These are phyloP conservation scores for Oxyura jamaicensis DNA, from an alignment of 2,113 vertebrate genomes.

Conservation along the genomic window DNA sequence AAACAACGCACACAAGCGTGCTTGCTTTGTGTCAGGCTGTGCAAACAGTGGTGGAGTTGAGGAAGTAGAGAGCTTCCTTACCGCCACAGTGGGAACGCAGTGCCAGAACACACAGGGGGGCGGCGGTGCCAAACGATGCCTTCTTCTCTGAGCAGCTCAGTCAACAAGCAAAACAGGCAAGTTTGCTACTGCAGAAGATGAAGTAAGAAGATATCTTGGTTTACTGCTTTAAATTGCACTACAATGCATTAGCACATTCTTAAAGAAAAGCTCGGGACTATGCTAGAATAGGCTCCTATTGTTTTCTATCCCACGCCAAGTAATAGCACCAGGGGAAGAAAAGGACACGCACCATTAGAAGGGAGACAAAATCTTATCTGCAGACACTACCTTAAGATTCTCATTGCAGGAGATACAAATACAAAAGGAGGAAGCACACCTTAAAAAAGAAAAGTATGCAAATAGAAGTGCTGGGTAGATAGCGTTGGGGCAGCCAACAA, in stretches of 20 bases:
- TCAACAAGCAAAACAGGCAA: neutral
- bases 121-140: neutral
- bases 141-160: neutral
- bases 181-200: neutral
- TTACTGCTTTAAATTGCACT: neutral
- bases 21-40: neutral
- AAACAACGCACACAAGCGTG: neutral
- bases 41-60: neutral
- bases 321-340: neutral
- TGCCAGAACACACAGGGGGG: neutral
- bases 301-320: neutral
- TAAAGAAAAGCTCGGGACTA: neutral
- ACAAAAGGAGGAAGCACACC: neutral
- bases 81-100: neutral
- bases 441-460: neutral
- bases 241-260: neutral
- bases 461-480: neutral
- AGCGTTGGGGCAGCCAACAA: neutral
- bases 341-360: neutral
- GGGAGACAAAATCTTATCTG: neutral
- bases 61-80: constrained; percentile 27
- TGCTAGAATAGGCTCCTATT: neutral
- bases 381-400: neutral
- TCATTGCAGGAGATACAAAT: neutral
- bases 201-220: neutral